A percentile compares a stretch with the other conserved stretches of the same genome.
Conservation (phyloP, 2,113 vertebrate species). For the Anoplopoma fimbria region DNA sequence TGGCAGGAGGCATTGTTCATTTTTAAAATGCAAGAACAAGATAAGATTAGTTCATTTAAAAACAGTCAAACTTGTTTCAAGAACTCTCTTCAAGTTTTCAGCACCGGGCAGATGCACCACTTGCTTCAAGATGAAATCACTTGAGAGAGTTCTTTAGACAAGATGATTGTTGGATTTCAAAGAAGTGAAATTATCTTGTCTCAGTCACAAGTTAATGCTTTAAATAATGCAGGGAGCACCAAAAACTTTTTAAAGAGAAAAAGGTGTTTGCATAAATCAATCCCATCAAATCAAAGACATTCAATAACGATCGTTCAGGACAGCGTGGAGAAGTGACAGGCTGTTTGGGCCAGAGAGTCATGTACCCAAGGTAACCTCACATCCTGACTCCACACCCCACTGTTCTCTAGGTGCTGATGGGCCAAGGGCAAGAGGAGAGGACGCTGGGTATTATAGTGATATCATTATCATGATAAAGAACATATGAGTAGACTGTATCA, state of each 20-base stretch:
- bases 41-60: conserved; percentile 14
- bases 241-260: conserved; percentile 31
- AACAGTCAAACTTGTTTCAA: conserved; percentile 32
- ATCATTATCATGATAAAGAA: neutral
- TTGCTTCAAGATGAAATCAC: conserved; percentile 37
- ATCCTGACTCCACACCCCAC: conserved; percentile 93
- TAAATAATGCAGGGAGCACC: conserved; percentile 47
- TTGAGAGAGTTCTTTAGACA: conserved; percentile 51
- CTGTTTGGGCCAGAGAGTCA: conserved; percentile 97
- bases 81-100: conserved; percentile 38
- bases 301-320: conserved; percentile 29
- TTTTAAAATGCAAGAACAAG: conserved; percentile 29
- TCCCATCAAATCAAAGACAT: conserved; percentile 52
- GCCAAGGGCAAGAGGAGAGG: conserved; percentile 87
- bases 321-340: conserved; percentile 76
- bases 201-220: conserved; percentile 42
- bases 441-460: conserved; percentile 29
- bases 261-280: conserved; percentile 54
- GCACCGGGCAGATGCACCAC: conserved; percentile 31
- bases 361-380: conserved; percentile 99
- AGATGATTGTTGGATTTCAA: conserved; percentile 59
- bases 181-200: conserved; percentile 47
- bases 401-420: conserved; percentile 90
- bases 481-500: neutral
- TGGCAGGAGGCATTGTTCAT: conserved; percentile 38